Conservation (phyloP, 2,888 invertebrate genomes). For the Schrankia costaestrigalis region DNA sequence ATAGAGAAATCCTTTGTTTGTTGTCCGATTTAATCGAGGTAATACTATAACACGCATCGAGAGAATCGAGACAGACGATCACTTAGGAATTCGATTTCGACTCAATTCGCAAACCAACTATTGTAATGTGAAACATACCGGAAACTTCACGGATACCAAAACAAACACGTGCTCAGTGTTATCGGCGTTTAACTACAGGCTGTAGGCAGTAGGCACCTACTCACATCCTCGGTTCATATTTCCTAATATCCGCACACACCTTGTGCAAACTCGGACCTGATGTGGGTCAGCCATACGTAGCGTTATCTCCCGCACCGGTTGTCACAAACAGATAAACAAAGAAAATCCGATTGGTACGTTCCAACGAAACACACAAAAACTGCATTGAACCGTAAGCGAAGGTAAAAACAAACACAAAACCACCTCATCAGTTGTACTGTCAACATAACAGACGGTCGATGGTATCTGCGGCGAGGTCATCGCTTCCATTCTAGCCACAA, state of each 20-base stretch:
- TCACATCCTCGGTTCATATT: constrained; percentile 44
- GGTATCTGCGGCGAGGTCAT: constrained; percentile 57
- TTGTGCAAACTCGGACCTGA: constrained; percentile 38
- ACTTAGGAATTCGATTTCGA: constrained; percentile 37
- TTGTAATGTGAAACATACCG: constrained; percentile 44
- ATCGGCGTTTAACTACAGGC: constrained; percentile 39
- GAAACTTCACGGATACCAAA: constrained; percentile 31
- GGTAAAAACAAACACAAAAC: constrained; percentile 67
- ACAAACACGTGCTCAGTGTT: constrained; percentile 44
- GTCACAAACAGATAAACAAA: constrained; percentile 38
- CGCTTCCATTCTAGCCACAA: constrained; percentile 55
- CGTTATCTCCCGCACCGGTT: constrained; percentile 38
- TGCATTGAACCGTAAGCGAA: constrained; percentile 31
- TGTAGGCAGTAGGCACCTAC: constrained; percentile 14
- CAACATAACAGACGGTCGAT: constrained; percentile 34
- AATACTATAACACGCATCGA: constrained; percentile 36
- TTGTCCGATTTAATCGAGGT: constrained; percentile 28
- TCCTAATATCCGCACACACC: constrained; percentile 46
- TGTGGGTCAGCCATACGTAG: constrained; percentile 52
- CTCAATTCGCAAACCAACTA: constrained; percentile 38
- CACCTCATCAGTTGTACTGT: constrained; percentile 47
- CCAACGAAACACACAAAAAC: constrained; percentile 28
- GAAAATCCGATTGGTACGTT: constrained; percentile 35
- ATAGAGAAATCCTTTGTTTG: constrained; percentile 51
- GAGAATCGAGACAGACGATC: constrained; percentile 30